Percentiles rank a stretch among this genome's conserved stretches.
phyloP scores from a whole-genome alignment of 2,797 vertebrate species.

The Podarcis siculus region DNA sequence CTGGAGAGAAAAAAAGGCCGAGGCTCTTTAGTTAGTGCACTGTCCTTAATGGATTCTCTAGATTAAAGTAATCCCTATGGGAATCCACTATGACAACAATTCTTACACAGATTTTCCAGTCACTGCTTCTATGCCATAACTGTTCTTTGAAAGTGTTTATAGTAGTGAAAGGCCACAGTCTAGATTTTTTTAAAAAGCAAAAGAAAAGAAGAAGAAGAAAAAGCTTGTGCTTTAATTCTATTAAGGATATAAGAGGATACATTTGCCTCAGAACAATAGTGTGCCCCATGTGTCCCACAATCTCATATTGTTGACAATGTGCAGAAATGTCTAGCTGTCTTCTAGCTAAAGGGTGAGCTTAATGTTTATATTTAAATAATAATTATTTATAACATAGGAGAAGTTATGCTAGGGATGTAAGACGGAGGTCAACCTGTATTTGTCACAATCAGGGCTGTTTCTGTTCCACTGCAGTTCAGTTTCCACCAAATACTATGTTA shows the following conservation, averaged over 20 bases:
- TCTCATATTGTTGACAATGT: conserved; percentile 45
- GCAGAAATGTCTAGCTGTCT: conserved; percentile 49
- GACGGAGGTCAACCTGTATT: no score
- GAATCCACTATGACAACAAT: conserved; percentile 75
- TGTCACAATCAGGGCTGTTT: no score
- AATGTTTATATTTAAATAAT: conserved; percentile 36
- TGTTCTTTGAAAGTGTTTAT: conserved; percentile 70
- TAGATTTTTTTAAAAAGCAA: background rate
- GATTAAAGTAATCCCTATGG: conserved; percentile 79
- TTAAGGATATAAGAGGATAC: conserved; percentile 59
- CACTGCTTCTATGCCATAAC: conserved; percentile 66
- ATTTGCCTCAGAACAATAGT: conserved; percentile 57
- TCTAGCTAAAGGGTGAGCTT: conserved; percentile 4
- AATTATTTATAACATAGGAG: conserved; percentile 37
- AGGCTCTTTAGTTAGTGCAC: conserved; percentile 61
- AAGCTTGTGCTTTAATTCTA: conserved; percentile 57
- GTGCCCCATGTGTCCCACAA: conserved; percentile 36
- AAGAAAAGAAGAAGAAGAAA: no score
- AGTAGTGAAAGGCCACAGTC: conserved; percentile 67
- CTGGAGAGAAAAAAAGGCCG: conserved; percentile 52
- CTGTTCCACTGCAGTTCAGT: no score
- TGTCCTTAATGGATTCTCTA: conserved; percentile 74
- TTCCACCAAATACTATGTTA: no score
- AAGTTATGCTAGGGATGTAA: conserved; percentile 3
- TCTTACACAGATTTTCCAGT: conserved; percentile 75